A percentile compares a stretch with the other conserved stretches of the same genome.
phyloP scores from a whole-genome alignment of 2,113 vertebrate genomes.

The Oryzias woworae region DNA sequence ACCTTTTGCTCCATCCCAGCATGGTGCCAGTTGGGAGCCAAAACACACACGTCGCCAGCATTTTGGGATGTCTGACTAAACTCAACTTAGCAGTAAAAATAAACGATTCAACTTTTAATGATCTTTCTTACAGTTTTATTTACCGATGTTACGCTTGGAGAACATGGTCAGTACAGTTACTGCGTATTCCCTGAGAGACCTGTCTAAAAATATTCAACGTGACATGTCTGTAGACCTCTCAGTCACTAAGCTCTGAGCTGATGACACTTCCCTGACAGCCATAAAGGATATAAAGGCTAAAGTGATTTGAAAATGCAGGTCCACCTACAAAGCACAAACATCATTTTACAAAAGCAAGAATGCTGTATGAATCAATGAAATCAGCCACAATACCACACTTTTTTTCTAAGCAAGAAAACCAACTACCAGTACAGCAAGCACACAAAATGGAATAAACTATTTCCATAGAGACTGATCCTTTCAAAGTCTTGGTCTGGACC shows the following conservation, averaged over 20 bases:
- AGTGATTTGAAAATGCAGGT: neutral
- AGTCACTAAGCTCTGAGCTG: conserved; percentile 28
- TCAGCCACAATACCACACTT: neutral
- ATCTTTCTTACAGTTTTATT: too few relatives aligned
- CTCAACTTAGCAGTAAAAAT: too few relatives aligned
- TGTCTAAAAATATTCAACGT: conserved; percentile 60
- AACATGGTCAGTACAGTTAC: conserved; percentile 44
- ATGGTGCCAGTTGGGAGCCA: neutral
- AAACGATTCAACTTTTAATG: too few relatives aligned
- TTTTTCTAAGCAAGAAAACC: neutral
- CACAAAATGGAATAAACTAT: too few relatives aligned
- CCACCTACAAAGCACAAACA: neutral
- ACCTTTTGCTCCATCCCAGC: neutral
- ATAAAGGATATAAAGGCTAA: conserved; percentile 12
- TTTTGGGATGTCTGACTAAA: too few relatives aligned
- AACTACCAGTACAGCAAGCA: too few relatives aligned
- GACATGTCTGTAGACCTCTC: conserved; percentile 43
- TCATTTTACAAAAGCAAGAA: neutral
- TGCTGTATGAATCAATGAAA: neutral
- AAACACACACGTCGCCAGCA: neutral
- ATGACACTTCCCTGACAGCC: conserved; percentile 5
- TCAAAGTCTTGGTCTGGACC: too few relatives aligned
- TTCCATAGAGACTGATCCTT: too few relatives aligned
- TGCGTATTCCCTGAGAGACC: conserved; percentile 26
- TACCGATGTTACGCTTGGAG: conserved; percentile 10